These are phyloP conservation scores for Vimba vimba DNA, from an alignment of 2,113 vertebrate genomes.

Conservation along the genomic window DNA sequence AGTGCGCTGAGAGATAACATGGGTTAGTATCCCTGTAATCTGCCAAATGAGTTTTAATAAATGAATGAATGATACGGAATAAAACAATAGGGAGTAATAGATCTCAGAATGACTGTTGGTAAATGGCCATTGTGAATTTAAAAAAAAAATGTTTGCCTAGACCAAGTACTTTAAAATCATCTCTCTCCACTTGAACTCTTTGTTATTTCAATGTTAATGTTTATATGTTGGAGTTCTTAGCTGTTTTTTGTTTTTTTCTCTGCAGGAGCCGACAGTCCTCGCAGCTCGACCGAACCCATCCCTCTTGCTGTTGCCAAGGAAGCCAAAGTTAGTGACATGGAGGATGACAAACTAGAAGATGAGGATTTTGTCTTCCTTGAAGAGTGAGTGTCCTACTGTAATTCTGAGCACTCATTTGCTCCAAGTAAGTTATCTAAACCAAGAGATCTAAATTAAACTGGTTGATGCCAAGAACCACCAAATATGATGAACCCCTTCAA, in stretches of 20 bases:
- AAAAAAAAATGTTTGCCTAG: too few relatives aligned
- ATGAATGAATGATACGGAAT: background rate
- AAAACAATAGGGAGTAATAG: background rate
- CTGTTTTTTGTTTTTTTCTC: background rate
- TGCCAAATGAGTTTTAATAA: background rate
- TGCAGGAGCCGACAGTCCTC: slow-evolving; percentile 85
- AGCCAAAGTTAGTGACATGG: slow-evolving; percentile 91
- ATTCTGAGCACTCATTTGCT: background rate
- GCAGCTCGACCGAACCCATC: slow-evolving; percentile 77
- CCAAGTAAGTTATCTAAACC: background rate
- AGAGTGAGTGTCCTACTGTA: slow-evolving; percentile 77
- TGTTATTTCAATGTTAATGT: background rate
- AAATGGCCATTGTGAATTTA: background rate
- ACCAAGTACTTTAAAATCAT: background rate
- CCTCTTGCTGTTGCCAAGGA: slow-evolving; percentile 92
- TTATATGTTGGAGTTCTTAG: background rate
- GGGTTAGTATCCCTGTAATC: slow-evolving; percentile 72
- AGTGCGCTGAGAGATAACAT: slow-evolving; percentile 95
- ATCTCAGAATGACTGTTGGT: background rate
- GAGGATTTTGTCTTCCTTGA: slow-evolving; percentile 86
- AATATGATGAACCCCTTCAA: too few relatives aligned
- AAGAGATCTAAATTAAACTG: background rate
- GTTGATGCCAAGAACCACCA: too few relatives aligned
- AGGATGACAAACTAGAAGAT: slow-evolving; percentile 90
- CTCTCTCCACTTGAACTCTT: background rate